Conservation (phyloP, 2,113 vertebrate genomes). For the Megaceryle maxima region DNA sequence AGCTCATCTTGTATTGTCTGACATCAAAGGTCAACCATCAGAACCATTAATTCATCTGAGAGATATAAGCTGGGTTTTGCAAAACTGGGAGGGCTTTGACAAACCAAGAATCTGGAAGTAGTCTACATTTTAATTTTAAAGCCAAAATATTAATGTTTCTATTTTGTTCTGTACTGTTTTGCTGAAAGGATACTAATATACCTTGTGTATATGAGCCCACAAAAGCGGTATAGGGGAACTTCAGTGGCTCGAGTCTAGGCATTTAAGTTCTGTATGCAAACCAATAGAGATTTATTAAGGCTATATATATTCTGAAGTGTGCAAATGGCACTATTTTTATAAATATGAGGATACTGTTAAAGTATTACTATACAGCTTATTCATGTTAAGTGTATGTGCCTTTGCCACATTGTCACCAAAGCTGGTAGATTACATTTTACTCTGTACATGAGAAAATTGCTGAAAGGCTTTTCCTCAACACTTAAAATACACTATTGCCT, state of each 20-base stretch:
- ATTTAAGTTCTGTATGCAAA: background rate
- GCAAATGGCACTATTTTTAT: background rate
- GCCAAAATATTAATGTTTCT: constrained; percentile 12
- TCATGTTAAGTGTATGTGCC: background rate
- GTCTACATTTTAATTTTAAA: background rate
- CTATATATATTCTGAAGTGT: background rate
- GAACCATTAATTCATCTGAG: constrained; percentile 39
- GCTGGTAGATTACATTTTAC: background rate
- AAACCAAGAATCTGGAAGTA: background rate
- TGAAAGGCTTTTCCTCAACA: background rate
- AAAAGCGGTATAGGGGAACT: background rate
- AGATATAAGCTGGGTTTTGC: background rate
- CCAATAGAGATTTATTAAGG: background rate
- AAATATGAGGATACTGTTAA: background rate
- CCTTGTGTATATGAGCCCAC: background rate
- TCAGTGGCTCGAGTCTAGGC: background rate
- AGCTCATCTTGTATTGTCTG: constrained; percentile 32
- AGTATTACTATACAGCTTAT: background rate
- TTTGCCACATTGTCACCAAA: background rate
- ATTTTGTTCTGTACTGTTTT: constrained; percentile 36
- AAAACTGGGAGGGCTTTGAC: background rate
- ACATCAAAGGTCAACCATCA: constrained; percentile 28
- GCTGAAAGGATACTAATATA: background rate
- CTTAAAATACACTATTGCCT: background rate
- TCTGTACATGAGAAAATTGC: background rate